Conservation (phyloP, 2,888 invertebrate genomes). For the Diarsia brunnea region DNA sequence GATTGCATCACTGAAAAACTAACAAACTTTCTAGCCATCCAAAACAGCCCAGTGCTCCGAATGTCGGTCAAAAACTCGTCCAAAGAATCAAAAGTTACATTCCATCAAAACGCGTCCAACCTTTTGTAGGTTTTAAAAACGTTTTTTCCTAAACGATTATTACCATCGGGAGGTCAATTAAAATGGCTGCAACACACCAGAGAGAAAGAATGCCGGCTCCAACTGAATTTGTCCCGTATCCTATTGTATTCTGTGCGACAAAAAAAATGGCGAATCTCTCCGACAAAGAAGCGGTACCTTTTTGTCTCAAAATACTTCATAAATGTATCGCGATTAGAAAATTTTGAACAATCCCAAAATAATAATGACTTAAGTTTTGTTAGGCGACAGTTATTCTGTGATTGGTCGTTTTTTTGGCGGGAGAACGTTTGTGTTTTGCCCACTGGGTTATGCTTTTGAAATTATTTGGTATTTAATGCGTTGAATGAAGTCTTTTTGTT, state of each 20-base stretch:
- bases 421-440: conserved; percentile 25
- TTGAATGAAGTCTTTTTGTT: conserved; percentile 28
- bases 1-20: conserved; percentile 22
- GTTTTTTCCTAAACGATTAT: conserved; percentile 78
- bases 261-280: conserved; percentile 78
- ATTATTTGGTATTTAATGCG: conserved; percentile 48
- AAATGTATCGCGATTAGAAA: conserved; percentile 86
- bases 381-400: conserved; percentile 72
- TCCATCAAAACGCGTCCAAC: conserved; percentile 85
- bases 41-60: conserved; percentile 57
- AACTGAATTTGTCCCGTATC: conserved; percentile 84
- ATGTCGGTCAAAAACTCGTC: conserved; percentile 76
- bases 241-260: conserved; percentile 84
- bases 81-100: conserved; percentile 77
- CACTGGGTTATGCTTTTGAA: conserved; percentile 45
- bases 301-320: conserved; percentile 83
- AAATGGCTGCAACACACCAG: conserved; percentile 89
- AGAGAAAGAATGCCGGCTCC: conserved; percentile 79
- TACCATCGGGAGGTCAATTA: conserved; percentile 85
- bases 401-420: conserved; percentile 63
- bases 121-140: conserved; percentile 69
- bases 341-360: conserved; percentile 74
- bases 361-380: conserved; percentile 84
- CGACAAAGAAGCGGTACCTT: conserved; percentile 86
- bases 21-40: conserved; percentile 61